Evolutionary conservation across 2,888 invertebrate genomes (phyloP).

Genomic region (Gibbula magus): DNA sequence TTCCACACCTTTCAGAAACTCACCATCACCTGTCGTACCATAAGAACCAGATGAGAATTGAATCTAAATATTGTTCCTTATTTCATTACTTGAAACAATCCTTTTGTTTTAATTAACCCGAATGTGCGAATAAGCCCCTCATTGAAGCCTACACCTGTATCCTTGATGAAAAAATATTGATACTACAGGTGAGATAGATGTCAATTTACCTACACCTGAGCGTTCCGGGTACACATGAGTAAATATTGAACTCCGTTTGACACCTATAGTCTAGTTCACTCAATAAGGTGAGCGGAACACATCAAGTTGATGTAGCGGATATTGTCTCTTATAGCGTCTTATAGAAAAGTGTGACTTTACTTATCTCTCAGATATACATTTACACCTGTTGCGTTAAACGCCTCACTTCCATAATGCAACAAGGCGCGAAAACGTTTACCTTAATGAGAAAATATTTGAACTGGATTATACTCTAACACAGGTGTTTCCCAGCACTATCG

Average conservation of each 20-base stretch:
- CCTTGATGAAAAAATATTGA: not conserved
- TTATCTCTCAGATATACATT: not conserved
- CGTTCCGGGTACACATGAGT: not conserved
- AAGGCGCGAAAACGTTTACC: not conserved
- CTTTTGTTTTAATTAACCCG: not conserved
- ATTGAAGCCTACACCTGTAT: not conserved
- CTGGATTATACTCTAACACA: not conserved
- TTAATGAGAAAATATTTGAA: not conserved
- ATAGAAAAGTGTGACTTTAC: not conserved
- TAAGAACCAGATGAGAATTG: not conserved
- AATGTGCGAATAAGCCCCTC: not conserved
- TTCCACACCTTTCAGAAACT: too few relatives aligned
- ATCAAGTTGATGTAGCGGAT: not conserved
- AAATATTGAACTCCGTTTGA: slow-evolving; percentile 8
- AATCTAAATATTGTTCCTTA: not conserved
- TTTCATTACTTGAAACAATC: not conserved
- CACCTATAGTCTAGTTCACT: not conserved
- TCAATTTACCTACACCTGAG: not conserved
- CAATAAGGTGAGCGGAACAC: not conserved
- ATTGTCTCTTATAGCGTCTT: too few relatives aligned
- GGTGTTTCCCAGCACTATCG: not conserved
- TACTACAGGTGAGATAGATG: not conserved
- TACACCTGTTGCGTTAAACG: not conserved
- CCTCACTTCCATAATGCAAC: not conserved
- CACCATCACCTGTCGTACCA: too few relatives aligned